A percentile compares a stretch with the other conserved stretches of the same genome.
Evolutionary conservation across 2,113 vertebrate genomes (phyloP).

Genomic region (Phoxinus phoxinus): DNA sequence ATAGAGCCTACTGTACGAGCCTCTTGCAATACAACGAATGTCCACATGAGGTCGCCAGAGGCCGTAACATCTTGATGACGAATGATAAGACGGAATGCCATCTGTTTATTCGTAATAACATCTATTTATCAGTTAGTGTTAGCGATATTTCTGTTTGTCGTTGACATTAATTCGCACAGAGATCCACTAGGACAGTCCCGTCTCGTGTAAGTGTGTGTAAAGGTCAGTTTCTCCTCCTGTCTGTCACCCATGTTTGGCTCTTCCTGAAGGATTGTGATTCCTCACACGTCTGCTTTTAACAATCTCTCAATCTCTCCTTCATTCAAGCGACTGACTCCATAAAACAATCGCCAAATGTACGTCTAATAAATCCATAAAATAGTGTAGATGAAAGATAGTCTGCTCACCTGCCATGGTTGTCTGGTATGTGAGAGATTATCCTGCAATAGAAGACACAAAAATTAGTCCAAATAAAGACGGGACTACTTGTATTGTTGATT

Average conservation of each 20-base stretch:
- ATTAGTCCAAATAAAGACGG: background rate
- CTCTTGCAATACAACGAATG: constrained; percentile 44
- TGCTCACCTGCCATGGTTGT: constrained; percentile 83
- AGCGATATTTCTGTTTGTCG: background rate
- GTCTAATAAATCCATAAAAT: background rate
- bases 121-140: background rate
- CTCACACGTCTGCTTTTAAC: background rate
- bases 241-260: background rate
- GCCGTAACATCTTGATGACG: background rate
- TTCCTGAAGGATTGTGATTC: background rate
- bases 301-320: background rate
- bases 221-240: background rate
- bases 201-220: background rate
- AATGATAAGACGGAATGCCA: background rate
- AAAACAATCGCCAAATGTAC: background rate
- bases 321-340: background rate
- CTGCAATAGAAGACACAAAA: constrained; percentile 62
- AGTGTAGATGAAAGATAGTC: background rate
- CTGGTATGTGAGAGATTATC: constrained; percentile 59
- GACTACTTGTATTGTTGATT: background rate
- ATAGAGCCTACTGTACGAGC: background rate
- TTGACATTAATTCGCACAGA: background rate
- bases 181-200: background rate
- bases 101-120: background rate
- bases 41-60: constrained; percentile 65